A percentile compares a stretch with the other conserved stretches of the same genome.
Conservation (phyloP, 2,113 vertebrate genomes). For the Chascanopsetta lugubris region DNA sequence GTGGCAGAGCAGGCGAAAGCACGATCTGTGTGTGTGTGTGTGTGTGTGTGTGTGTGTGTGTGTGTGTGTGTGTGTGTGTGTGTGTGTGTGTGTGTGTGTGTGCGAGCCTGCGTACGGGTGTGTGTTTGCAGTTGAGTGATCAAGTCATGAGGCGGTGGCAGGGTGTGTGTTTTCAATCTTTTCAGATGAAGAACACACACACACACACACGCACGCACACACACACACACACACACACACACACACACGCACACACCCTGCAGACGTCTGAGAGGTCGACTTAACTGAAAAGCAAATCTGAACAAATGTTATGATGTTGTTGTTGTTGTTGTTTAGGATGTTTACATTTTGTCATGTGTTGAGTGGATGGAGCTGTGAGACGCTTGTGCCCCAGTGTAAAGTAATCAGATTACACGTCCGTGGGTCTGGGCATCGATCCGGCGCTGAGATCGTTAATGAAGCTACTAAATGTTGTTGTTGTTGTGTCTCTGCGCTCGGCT, state of each 20-base stretch:
- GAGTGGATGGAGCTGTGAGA: neutral
- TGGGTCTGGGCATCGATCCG: no score
- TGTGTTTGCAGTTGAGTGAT: constrained; percentile 21
- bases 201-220: no score
- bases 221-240: no score
- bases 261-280: constrained; percentile 10
- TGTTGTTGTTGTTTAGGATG: no score
- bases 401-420: constrained; percentile 1
- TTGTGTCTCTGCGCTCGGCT: neutral
- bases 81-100: no score
- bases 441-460: constrained; percentile 10
- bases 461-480: neutral
- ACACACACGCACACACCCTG: no score
- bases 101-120: no score
- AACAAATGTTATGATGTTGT: constrained; percentile 19
- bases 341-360: constrained; percentile 41
- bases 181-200: constrained; percentile 4
- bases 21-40: neutral
- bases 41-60: constrained; percentile 20
- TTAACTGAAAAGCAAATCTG: constrained; percentile 23
- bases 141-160: constrained; percentile 1
- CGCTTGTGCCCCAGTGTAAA: no score
- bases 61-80: no score
- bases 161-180: constrained; percentile 26
- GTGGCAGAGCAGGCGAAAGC: neutral